Conservation (phyloP, 2,888 invertebrate species). For the Hipparchia semele region DNA sequence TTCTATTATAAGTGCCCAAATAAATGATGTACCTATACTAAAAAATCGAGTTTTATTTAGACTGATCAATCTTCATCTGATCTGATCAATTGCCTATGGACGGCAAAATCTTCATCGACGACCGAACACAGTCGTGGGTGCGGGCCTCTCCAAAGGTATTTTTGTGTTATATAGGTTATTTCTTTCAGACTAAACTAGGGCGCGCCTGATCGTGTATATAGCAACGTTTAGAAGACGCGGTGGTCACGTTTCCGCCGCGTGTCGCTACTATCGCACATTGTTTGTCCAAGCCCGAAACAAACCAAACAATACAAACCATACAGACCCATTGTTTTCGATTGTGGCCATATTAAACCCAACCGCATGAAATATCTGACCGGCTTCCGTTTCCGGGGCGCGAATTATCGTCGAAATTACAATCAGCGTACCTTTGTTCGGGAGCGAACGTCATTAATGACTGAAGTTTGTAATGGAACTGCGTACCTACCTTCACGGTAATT, state of each 20-base stretch:
- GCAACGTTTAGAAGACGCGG: too few species aligned
- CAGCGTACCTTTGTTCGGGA: constrained; percentile 35
- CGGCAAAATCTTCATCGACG: too few species aligned
- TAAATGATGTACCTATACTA: too few species aligned
- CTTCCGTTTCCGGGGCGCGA: constrained; percentile 28
- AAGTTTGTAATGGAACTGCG: not conserved
- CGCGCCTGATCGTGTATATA: too few species aligned
- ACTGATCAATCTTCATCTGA: too few species aligned
- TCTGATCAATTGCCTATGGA: too few species aligned
- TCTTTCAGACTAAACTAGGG: too few species aligned
- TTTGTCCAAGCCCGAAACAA: constrained; percentile 11
- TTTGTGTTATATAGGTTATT: too few species aligned
- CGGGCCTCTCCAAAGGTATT: too few species aligned
- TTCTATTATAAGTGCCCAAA: too few species aligned
- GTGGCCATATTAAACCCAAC: constrained; percentile 39
- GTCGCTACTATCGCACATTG: not conserved
- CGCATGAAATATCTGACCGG: constrained; percentile 31
- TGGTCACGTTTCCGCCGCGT: not conserved
- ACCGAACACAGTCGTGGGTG: too few species aligned
- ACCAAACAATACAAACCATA: constrained; percentile 39
- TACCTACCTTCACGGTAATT: not conserved
- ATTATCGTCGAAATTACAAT: constrained; percentile 38
- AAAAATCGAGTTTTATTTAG: too few species aligned
- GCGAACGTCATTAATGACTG: constrained; percentile 8
- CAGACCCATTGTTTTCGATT: constrained; percentile 39